Conservation (phyloP, 30 jellyfish, hydroid and myxozoan genomes). For the Rhopilema esculentum region DNA sequence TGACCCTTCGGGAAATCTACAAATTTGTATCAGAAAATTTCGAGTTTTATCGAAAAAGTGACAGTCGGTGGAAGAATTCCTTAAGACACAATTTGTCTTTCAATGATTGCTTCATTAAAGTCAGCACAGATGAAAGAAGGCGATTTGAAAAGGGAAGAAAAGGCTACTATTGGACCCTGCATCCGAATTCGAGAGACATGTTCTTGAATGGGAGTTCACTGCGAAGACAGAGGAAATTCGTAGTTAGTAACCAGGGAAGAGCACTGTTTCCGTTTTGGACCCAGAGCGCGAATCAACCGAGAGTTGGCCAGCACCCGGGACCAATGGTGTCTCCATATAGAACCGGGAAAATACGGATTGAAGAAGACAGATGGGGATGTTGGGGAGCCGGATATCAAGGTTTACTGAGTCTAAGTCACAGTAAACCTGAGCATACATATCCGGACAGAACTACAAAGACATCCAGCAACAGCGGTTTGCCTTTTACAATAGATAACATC, state of each 20-base stretch:
- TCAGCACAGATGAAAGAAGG: neutral
- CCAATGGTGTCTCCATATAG: neutral
- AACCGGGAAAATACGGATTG: neutral
- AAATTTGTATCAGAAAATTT: slow-evolving; percentile 34
- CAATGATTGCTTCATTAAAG: slow-evolving; percentile 66
- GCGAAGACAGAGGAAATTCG: slow-evolving; percentile 43
- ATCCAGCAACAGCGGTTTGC: neutral
- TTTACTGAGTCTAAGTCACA: neutral
- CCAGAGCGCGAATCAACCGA: neutral
- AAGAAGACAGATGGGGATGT: neutral
- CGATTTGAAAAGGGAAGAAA: slow-evolving; percentile 10
- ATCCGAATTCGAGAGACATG: slow-evolving; percentile 54
- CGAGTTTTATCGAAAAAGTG: slow-evolving; percentile 34
- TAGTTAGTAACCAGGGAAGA: neutral
- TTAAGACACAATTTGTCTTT: slow-evolving; percentile 66
- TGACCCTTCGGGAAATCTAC: slow-evolving; percentile 62
- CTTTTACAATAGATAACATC: slow-evolving; percentile 25
- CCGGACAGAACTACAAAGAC: neutral
- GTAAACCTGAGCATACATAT: neutral
- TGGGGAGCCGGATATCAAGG: neutral
- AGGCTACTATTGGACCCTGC: slow-evolving; percentile 59
- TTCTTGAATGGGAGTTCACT: slow-evolving; percentile 53
- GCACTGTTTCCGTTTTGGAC: neutral
- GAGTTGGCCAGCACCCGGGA: neutral
- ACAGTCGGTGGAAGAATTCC: slow-evolving; percentile 53